Conservation (phyloP, 2,888 invertebrate genomes). For the Cosmopolites sordidus region DNA sequence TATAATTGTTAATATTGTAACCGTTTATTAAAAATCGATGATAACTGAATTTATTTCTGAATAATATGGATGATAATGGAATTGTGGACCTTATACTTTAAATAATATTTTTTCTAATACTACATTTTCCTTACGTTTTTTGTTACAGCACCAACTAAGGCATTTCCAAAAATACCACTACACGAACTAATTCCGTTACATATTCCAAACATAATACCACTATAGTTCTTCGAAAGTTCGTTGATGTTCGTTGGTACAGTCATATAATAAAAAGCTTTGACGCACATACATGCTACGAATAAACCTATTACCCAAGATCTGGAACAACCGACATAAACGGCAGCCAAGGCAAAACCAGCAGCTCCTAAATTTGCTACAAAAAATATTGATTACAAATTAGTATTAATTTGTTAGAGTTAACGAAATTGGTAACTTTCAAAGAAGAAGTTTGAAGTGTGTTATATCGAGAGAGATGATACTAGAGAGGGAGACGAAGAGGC, state of each 20-base stretch:
- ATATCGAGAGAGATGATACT: too few species aligned
- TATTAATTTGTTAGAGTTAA: too few species aligned
- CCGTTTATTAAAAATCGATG: too few species aligned
- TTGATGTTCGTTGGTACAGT: slow-evolving; percentile 60
- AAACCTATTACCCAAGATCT: slow-evolving; percentile 49
- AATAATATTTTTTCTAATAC: too few species aligned
- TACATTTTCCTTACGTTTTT: slow-evolving; percentile 57
- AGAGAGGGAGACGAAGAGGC: too few species aligned
- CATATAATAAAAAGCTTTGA: slow-evolving; percentile 64
- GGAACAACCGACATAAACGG: slow-evolving; percentile 61
- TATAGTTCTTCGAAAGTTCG: slow-evolving; percentile 59
- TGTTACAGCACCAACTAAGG: slow-evolving; percentile 55
- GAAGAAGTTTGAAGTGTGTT: too few species aligned
- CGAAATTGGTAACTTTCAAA: too few species aligned
- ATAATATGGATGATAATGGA: too few species aligned
- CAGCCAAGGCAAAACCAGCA: slow-evolving; percentile 57
- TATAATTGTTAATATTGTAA: too few species aligned
- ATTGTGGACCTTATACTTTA: too few species aligned
- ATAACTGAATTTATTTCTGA: too few species aligned
- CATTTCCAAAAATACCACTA: slow-evolving; percentile 57
- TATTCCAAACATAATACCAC: slow-evolving; percentile 58
- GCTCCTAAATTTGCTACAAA: slow-evolving; percentile 57
- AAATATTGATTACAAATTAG: too few species aligned
- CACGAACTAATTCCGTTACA: slow-evolving; percentile 57
- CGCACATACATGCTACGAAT: slow-evolving; percentile 58